A percentile compares a stretch with the other conserved stretches of the same genome.
Evolutionary conservation across 2,113 vertebrate genomes (phyloP).

Genomic region (Nyctibius bracteatus): DNA sequence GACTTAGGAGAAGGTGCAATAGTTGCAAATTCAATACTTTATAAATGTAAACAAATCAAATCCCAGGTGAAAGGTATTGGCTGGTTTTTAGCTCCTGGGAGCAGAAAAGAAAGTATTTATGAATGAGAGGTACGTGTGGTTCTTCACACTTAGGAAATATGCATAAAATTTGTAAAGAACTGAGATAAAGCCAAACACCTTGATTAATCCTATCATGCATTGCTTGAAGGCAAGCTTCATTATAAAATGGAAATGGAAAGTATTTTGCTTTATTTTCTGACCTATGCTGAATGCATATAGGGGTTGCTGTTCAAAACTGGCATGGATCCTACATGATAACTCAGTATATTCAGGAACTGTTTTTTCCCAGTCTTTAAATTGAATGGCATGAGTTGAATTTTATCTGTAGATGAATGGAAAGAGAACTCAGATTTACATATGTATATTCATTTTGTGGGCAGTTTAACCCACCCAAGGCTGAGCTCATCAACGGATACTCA

Average conservation of each 20-base stretch:
- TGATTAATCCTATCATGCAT: neutral
- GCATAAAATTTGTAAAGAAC: neutral
- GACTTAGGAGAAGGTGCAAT: neutral
- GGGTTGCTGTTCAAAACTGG: neutral
- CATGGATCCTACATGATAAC: neutral
- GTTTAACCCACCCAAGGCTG: neutral
- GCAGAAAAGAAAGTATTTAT: neutral
- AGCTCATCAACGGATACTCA: fast-evolving
- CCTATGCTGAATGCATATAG: neutral
- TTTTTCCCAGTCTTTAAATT: neutral
- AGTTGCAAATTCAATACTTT: neutral
- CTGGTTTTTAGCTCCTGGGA: neutral
- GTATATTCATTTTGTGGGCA: neutral
- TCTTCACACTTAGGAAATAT: neutral
- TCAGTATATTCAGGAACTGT: neutral
- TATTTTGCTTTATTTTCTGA: neutral
- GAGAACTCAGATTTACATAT: neutral
- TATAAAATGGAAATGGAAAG: neutral
- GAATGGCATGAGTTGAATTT: neutral
- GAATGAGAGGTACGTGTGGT: neutral
- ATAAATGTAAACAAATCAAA: neutral
- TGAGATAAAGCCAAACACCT: neutral
- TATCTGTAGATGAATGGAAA: neutral
- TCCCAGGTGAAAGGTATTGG: neutral
- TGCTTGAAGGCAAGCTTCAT: neutral